phyloP scores from a whole-genome alignment of 2,888 invertebrate species.

The Myopa testacea region DNA sequence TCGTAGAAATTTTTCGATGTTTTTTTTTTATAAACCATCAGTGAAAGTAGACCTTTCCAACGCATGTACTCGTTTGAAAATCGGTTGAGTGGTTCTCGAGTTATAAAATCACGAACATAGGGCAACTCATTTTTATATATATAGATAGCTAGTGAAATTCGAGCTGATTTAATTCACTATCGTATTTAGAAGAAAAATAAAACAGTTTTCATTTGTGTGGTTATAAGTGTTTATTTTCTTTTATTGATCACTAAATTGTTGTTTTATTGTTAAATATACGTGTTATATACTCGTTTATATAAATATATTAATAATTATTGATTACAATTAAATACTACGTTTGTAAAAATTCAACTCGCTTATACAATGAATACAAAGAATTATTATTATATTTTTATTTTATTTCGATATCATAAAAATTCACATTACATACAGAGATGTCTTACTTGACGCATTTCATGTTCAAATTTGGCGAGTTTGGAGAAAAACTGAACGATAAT shows the following conservation, averaged over 20 bases:
- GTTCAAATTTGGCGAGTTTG: no score
- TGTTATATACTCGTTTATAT: background rate
- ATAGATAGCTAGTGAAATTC: no score
- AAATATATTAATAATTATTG: slow-evolving; percentile 16
- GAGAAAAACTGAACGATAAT: no score
- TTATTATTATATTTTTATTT: background rate
- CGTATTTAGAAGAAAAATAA: slow-evolving; percentile 2
- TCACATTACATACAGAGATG: no score
- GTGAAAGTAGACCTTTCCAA: no score
- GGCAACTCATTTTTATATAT: no score
- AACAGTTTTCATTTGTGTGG: slow-evolving; percentile 18
- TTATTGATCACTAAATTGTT: slow-evolving; percentile 20
- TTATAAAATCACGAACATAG: no score
- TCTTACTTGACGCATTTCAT: background rate
- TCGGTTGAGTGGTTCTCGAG: no score
- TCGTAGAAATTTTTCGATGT: no score
- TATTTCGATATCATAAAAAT: background rate
- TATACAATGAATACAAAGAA: slow-evolving; percentile 14
- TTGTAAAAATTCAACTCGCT: slow-evolving; percentile 31
- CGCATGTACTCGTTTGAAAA: no score
- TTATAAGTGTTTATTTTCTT: slow-evolving; percentile 29
- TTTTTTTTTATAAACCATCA: no score
- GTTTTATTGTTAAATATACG: background rate
- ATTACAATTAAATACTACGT: slow-evolving; percentile 19
- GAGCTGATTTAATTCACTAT: no score